A percentile compares a stretch with the other conserved stretches of the same genome.
phyloP scores from a whole-genome alignment of 1,140 invertebrate genomes.

The Pseudomyrmex dendroicus region DNA sequence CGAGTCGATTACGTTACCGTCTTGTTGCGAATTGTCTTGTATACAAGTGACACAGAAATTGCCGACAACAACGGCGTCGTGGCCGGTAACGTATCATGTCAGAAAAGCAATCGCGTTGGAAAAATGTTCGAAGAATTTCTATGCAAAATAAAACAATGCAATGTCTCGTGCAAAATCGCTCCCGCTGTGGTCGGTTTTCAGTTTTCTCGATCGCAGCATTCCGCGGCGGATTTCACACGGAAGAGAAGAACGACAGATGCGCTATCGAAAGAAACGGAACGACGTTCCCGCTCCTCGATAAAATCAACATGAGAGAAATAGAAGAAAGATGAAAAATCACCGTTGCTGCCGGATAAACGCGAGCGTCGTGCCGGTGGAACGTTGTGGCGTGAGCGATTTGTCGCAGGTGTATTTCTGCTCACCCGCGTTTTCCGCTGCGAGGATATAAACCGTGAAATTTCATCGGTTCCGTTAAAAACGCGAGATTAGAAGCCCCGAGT shows the following conservation, averaged over 20 bases:
- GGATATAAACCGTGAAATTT: constrained; percentile 69
- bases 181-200: background rate
- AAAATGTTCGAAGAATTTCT: background rate
- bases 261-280: too few relatives aligned
- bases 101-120: too few relatives aligned
- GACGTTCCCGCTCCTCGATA: too few relatives aligned
- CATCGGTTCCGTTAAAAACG: constrained; percentile 74
- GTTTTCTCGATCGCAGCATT: constrained; percentile 44
- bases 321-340: too few relatives aligned
- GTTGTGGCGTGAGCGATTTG: constrained; percentile 71
- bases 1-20: background rate
- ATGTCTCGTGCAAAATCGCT: constrained; percentile 42
- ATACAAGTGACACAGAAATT: background rate
- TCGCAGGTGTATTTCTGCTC: constrained; percentile 58
- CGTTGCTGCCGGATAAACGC: constrained; percentile 31
- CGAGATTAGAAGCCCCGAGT: constrained; percentile 61
- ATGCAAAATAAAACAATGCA: background rate
- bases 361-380: constrained; percentile 29
- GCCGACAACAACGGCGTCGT: too few relatives aligned
- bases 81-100: too few relatives aligned
- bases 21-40: background rate
- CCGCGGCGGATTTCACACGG: background rate
- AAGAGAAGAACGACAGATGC: too few relatives aligned
- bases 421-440: constrained; percentile 4
- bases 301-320: too few relatives aligned